Conservation (phyloP, 1,140 invertebrate genomes). For the Idris sp. region DNA sequence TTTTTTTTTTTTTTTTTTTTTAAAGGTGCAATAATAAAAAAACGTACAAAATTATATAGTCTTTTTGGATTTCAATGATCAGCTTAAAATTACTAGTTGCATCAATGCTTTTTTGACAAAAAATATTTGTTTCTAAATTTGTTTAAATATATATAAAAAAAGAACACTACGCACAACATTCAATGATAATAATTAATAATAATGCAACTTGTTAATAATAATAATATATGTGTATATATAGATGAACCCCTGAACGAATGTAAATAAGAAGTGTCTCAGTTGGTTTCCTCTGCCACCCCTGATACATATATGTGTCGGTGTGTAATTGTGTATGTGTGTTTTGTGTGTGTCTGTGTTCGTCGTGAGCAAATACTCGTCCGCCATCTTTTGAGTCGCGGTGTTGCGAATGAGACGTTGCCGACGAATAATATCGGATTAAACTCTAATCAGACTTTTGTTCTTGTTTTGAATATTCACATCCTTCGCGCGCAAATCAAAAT, state of each 20-base stretch:
- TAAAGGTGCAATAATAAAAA: too few relatives aligned
- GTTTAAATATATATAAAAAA: too few relatives aligned
- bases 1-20: too few relatives aligned
- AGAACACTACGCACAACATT: slow-evolving; percentile 75
- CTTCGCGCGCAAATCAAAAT: slow-evolving; percentile 30
- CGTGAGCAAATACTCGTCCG: slow-evolving; percentile 54
- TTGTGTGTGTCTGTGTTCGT: slow-evolving; percentile 22
- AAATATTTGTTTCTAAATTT: too few relatives aligned
- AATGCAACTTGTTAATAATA: slow-evolving; percentile 67
- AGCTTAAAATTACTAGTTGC: too few relatives aligned
- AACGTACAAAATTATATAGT: too few relatives aligned
- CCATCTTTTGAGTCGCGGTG: slow-evolving; percentile 41
- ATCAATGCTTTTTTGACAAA: too few relatives aligned
- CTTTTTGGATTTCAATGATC: too few relatives aligned
- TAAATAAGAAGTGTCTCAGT: slow-evolving; percentile 24
- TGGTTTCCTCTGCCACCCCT: slow-evolving; percentile 27
- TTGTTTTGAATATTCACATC: slow-evolving; percentile 48
- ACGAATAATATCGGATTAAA: slow-evolving; percentile 49
- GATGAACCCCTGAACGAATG: slow-evolving; percentile 33
- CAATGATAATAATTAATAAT: slow-evolving; percentile 67
- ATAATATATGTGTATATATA: slow-evolving; percentile 68
- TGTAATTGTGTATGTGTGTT: slow-evolving; percentile 13
- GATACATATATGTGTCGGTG: not conserved
- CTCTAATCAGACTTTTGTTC: slow-evolving; percentile 53
- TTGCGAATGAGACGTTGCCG: slow-evolving; percentile 47